These are phyloP conservation scores for Melanotus villosus DNA, from an alignment of 2,888 invertebrate species.

Conservation along the genomic window DNA sequence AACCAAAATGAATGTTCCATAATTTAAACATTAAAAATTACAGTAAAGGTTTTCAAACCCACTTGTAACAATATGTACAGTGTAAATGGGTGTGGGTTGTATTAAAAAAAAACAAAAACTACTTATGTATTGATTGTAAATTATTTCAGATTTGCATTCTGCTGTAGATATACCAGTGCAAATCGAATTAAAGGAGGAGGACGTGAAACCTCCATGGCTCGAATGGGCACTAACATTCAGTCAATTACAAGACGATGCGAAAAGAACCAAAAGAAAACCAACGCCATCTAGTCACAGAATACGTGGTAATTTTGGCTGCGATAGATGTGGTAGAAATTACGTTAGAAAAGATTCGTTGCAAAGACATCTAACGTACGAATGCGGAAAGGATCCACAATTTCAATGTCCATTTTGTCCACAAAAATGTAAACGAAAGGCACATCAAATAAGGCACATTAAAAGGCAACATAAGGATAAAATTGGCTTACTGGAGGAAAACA, in stretches of 20 bases:
- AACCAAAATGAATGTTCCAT: too few relatives aligned
- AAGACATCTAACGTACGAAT: slow-evolving; percentile 84
- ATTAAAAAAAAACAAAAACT: background rate
- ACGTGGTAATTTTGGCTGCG: slow-evolving; percentile 70
- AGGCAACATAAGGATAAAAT: slow-evolving; percentile 71
- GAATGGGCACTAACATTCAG: background rate
- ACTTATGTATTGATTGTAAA: background rate
- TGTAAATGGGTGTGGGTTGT: slow-evolving; percentile 8
- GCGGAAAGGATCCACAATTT: slow-evolving; percentile 80
- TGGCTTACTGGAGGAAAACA: slow-evolving; percentile 67
- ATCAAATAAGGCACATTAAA: slow-evolving; percentile 72
- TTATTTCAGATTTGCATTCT: slow-evolving; percentile 2
- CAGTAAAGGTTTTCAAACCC: too few relatives aligned
- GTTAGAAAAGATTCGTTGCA: slow-evolving; percentile 83
- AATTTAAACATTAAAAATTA: too few relatives aligned
- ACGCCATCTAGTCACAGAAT: slow-evolving; percentile 67
- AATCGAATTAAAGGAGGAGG: slow-evolving; percentile 59
- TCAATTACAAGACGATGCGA: background rate
- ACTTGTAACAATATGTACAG: too few relatives aligned
- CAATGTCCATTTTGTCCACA: slow-evolving; percentile 80
- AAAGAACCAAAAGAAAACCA: slow-evolving; percentile 54
- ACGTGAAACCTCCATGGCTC: background rate
- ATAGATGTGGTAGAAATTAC: slow-evolving; percentile 84
- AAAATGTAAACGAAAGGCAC: slow-evolving; percentile 77
- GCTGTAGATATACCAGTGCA: slow-evolving; percentile 58